Base-by-base conservation (phyloP, 1,140 invertebrate genomes). In the Hypothenemus hampei region DNA sequence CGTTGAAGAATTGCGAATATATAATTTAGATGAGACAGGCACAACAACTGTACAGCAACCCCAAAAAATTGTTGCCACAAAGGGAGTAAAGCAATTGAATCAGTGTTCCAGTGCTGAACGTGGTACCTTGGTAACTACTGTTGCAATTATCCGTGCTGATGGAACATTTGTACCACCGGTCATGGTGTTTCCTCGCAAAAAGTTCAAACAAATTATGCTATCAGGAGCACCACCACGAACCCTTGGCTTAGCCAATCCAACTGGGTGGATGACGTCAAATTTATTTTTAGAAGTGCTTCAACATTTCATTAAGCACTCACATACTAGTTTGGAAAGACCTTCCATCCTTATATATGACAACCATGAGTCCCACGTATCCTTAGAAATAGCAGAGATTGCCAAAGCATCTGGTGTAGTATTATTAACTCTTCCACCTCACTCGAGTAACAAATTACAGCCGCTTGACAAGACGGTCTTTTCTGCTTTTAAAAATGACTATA, bases 251-350 rank as follows among this genome's bases (percentile, higher is more conserved):
- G 70, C 72, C 3, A 66, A 70, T 60, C 59, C 21, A 48, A 71
- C 61, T 60, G 77, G 76, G 3, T 78, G 76, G 73, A 77, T 78
- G 69, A 73, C 60, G n/a, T 60, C 54, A 13, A 53, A 64, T n/a
- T 55, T 69, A 53, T 78, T 78, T 68, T 21, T 72, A 21, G 39
- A 59, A 39, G 69, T 71, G 45, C 46, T 75, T 40, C 69, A 53
- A n/a, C 60, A 53, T 69, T 75, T 65, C 68, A 71, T 57, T 40
- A 69, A 33, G 56, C 52, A 47, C 54, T 69, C 55, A 59, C 62
- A 67, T 65, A 58, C 63, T 57, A 64, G 65, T 16, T 40, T 37
- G 39, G 61, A 70, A n/a, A 44, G 61, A 23, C 64, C 62, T 53
- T 62, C 72, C 13, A 61, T 75, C 7, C 49, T 75, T 8, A 43